Evolutionary conservation across 2,888 invertebrate species (phyloP).

Genomic region (Phymatocera aterrima): DNA sequence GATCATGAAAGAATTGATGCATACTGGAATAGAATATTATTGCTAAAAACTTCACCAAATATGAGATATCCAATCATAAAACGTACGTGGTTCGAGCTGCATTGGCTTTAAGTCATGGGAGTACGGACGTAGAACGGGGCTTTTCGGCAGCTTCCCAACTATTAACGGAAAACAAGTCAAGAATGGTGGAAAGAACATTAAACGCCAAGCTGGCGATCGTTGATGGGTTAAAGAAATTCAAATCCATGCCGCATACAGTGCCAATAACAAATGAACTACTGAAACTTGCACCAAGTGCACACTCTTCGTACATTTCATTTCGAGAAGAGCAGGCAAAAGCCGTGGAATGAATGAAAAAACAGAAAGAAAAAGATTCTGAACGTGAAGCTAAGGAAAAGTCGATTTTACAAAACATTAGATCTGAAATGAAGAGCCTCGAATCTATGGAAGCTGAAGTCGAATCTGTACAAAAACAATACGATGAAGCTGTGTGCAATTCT

Average conservation of each 20-base stretch:
- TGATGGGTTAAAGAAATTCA: constrained; percentile 44
- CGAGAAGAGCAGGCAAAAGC: neutral
- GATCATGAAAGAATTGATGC: constrained; percentile 23
- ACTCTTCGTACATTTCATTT: neutral
- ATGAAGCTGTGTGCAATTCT: neutral
- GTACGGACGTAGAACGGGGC: constrained; percentile 46
- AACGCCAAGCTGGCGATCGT: constrained; percentile 35
- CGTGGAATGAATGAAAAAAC: neutral
- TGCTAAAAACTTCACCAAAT: constrained; percentile 10
- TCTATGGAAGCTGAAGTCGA: neutral
- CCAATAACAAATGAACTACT: constrained; percentile 44
- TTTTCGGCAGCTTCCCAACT: constrained; percentile 43
- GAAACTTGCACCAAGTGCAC: constrained; percentile 2
- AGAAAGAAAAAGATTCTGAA: neutral
- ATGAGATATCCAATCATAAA: constrained; percentile 39
- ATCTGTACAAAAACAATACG: neutral
- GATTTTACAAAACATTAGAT: neutral
- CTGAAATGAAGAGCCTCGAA: neutral
- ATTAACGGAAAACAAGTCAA: constrained; percentile 45
- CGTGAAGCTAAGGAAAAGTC: neutral
- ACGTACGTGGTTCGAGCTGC: constrained; percentile 42
- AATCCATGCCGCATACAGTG: constrained; percentile 28
- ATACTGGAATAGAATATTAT: constrained; percentile 46
- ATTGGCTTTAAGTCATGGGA: constrained; percentile 42
- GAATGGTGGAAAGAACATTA: constrained; percentile 42